Evolutionary conservation across 2,113 vertebrate genomes (phyloP).

Genomic region (Microtus ochrogaster): DNA sequence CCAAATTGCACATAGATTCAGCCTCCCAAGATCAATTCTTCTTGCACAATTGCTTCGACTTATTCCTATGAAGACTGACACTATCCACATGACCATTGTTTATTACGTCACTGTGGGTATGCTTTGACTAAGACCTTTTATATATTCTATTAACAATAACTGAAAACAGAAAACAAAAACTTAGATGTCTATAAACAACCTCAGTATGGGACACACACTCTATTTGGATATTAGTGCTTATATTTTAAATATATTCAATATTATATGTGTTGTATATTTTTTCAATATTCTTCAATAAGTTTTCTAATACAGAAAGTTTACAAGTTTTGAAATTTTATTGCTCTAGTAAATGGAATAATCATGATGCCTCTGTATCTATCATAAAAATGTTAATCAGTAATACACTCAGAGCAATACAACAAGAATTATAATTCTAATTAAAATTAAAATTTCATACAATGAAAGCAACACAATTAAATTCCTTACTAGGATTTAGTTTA

Average conservation of each 20-base stretch:
- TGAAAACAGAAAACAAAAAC: slow-evolving; percentile 3
- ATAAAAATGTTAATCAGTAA: slow-evolving; percentile 60
- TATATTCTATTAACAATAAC: not conserved
- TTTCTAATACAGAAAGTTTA: slow-evolving; percentile 18
- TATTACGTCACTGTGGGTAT: not conserved
- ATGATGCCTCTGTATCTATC: slow-evolving; percentile 18
- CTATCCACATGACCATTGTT: not conserved
- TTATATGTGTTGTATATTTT: not conserved
- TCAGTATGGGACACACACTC: not conserved
- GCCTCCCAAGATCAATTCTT: not conserved
- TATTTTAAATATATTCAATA: slow-evolving; percentile 3
- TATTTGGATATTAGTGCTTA: not conserved
- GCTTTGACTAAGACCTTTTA: slow-evolving; percentile 32
- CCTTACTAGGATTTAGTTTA: slow-evolving; percentile 68
- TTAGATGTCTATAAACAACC: not conserved
- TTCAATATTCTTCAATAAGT: not conserved
- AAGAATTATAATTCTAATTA: slow-evolving; percentile 72
- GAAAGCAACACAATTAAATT: slow-evolving; percentile 68
- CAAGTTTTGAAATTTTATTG: slow-evolving; percentile 51
- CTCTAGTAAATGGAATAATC: slow-evolving; percentile 51
- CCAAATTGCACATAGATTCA: not conserved
- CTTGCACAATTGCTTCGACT: not conserved
- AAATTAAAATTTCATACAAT: slow-evolving; percentile 69
- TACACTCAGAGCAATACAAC: slow-evolving; percentile 16
- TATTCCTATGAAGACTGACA: not conserved